Conservation (phyloP, 2,113 vertebrate genomes). For the Calidris pygmaea region DNA sequence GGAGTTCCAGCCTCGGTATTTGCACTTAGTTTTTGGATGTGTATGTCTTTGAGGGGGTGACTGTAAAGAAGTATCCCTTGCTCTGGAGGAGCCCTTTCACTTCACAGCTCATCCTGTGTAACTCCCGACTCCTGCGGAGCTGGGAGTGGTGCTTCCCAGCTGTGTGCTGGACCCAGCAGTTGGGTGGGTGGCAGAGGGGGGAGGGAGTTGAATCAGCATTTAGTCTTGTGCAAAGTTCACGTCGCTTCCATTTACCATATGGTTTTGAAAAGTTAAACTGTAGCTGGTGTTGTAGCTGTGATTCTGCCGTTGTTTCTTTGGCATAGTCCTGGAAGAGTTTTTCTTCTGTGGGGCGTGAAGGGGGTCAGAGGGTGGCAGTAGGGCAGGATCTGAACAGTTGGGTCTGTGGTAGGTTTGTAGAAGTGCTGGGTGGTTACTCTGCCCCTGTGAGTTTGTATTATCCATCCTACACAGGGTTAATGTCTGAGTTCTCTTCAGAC, state of each 20-base stretch:
- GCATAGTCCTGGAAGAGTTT: accelerated
- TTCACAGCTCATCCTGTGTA: neutral
- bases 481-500: neutral
- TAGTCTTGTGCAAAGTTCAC: slow-evolving; percentile 1
- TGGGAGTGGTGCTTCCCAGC: neutral
- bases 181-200: neutral
- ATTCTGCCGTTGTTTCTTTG: neutral
- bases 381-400: neutral
- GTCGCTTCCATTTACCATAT: accelerated
- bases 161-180: neutral
- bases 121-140: neutral
- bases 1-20: neutral
- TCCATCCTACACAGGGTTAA: neutral
- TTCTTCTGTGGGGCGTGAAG: accelerated
- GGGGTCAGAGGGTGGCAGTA: too few relatives aligned
- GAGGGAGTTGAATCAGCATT: neutral
- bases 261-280: neutral
- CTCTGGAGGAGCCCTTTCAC: accelerated
- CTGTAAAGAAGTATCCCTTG: accelerated
- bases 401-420: neutral
- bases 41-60: accelerated
- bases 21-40: accelerated
- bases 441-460: neutral
- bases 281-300: neutral
- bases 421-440: neutral